Evolutionary conservation across 1,140 invertebrate species (phyloP).

Genomic region (Caerostris darwini): DNA sequence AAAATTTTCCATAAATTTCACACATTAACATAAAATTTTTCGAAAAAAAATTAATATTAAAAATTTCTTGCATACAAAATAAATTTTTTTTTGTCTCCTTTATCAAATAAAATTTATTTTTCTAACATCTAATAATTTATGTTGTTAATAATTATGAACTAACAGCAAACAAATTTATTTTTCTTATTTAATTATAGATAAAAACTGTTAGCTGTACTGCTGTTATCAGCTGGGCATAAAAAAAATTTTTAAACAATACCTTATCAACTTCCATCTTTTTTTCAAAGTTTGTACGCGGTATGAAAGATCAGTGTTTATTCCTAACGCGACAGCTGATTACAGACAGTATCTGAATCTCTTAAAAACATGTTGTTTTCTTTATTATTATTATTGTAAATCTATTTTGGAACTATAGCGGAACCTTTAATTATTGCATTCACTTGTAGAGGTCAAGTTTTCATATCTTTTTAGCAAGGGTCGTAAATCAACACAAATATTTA

Average conservation of each 20-base stretch:
- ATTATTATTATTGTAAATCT: not conserved
- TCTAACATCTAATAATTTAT: too few species aligned
- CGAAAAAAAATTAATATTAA: too few species aligned
- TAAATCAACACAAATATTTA: not conserved
- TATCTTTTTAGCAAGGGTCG: not conserved
- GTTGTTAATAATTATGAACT: too few species aligned
- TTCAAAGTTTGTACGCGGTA: not conserved
- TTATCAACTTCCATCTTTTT: not conserved
- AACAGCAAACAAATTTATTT: too few species aligned
- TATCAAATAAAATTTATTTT: too few species aligned
- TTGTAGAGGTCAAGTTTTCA: not conserved
- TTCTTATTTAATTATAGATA: too few species aligned
- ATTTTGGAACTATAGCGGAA: too few species aligned
- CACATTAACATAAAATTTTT: too few species aligned
- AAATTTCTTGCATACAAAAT: too few species aligned
- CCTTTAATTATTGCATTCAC: not conserved
- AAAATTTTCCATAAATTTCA: too few species aligned
- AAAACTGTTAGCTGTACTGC: too few species aligned
- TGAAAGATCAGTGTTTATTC: not conserved
- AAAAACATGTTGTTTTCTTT: not conserved
- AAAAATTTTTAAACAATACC: not conserved
- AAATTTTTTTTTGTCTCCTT: too few species aligned
- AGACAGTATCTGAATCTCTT: not conserved
- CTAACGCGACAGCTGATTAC: not conserved
- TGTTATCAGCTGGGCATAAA: not conserved